Percentiles rank a stretch among this genome's conserved stretches.
phyloP scores from a whole-genome alignment of 2,797 vertebrate species.

The Cyclopterus lumpus region DNA sequence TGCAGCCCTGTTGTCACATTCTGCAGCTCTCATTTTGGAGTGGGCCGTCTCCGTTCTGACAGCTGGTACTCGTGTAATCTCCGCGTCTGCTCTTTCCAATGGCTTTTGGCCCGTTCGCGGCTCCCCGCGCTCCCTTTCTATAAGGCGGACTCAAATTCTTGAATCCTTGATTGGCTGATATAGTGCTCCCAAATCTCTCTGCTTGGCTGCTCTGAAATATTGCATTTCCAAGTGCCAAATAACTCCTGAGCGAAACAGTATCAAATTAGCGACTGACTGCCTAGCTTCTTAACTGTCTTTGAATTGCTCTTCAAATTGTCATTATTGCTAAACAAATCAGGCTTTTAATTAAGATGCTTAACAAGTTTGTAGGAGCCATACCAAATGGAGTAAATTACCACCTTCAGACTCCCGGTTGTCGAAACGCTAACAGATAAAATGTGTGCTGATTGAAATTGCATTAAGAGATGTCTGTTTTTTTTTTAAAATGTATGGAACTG shows the following conservation, averaged over 20 bases:
- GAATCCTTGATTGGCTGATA: conserved; percentile 37
- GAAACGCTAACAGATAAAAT: conserved; percentile 28
- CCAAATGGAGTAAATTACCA: conserved; percentile 41
- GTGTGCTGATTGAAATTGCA: conserved; percentile 11
- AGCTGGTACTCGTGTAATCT: conserved; percentile 81
- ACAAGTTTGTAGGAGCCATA: conserved; percentile 39
- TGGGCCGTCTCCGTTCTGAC: conserved; percentile 78
- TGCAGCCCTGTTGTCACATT: conserved; percentile 67
- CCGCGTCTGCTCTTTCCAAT: conserved; percentile 75
- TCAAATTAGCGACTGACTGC: conserved; percentile 47
- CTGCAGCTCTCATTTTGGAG: conserved; percentile 76
- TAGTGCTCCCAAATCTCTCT: conserved; percentile 6
- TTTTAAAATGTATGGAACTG: not conserved
- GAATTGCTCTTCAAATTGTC: conserved; percentile 62
- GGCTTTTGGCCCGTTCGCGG: conserved; percentile 72
- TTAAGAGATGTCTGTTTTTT: conserved; percentile 8
- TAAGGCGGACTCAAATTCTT: conserved; percentile 23
- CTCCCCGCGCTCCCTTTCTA: conserved; percentile 13
- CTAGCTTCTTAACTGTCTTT: conserved; percentile 49
- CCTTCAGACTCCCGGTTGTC: conserved; percentile 27
- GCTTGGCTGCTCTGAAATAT: conserved; percentile 18
- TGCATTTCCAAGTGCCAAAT: conserved; percentile 3
- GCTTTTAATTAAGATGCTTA: conserved; percentile 63
- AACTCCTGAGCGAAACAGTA: not conserved
- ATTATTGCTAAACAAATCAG: conserved; percentile 54